Base-by-base conservation (phyloP, 2,113 vertebrate genomes). In the Ageneiosus marmoratus region DNA sequence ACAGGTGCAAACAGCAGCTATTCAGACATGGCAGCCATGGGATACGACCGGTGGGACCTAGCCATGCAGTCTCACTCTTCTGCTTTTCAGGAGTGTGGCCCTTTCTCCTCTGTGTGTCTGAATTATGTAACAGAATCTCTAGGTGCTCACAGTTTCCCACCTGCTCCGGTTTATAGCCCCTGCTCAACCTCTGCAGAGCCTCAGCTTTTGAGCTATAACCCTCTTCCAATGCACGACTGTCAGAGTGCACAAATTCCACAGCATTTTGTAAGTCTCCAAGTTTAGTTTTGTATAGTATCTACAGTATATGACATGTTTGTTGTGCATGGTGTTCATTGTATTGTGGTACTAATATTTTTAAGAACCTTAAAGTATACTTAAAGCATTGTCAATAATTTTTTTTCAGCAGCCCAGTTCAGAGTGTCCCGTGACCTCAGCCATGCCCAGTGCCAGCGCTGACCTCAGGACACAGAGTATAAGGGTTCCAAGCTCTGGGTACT, bases 1-100 rank as follows among this genome's bases (percentile, higher is more conserved):
- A 41, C 80, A 94, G 94, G 89, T 75, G 87, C 90, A 76, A 87
- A 89, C 82, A 87, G 87, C 81, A 91, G 89, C 87, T 92, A 89
- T 85, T 84, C 91, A 79, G 89, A 93, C 62, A 94, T 94, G 94
- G 89, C 91, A 51, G 87, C 92, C 27, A 83, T 86, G 78, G 89
- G 90, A 82, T 92, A 72, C 63, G 87, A 91, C 44, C 81, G 69
- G 12, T 95, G 93, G 92, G 13, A 83, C 1, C 18, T 83, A 5
- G 4, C 84, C 46, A 24, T 86, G 70, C 74, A 75, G 81, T 83
- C 78, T 3, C 32, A 65, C 9, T 79, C 70, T 13, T 75, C 84
- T 0, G 37, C 58, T 22, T 56, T 84, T 41, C 87, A 67, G 79
- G 91, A 91, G 0, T 77, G 86, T 69, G 48, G 27, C 41, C 1